Evolutionary conservation across 2,113 vertebrate species (phyloP), one percentile per base, ranked within the genome.

Genomic region (Pterocles orientalis): DNA sequence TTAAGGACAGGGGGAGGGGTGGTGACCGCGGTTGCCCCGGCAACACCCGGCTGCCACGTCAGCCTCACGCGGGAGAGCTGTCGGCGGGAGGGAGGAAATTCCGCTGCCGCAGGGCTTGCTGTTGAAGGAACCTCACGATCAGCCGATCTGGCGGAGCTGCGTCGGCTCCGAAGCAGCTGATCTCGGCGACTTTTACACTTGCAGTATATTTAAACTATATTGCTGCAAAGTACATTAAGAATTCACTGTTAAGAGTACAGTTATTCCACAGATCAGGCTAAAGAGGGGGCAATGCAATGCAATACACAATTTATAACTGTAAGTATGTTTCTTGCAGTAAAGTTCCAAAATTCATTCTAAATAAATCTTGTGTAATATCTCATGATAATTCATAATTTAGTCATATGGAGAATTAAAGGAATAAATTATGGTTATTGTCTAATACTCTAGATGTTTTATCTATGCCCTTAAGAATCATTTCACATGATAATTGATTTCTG

Each of bases 151-250:
- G n/a, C n/a, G n/a, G n/a, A n/a, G n/a, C n/a, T n/a, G n/a, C n/a
- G n/a, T n/a, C n/a, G n/a, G n/a, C n/a, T n/a, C n/a, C n/a, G n/a
- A n/a, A n/a, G n/a, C n/a, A n/a, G n/a, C n/a, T n/a, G n/a, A n/a
- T n/a, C n/a, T n/a, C n/a, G n/a, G n/a, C n/a, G n/a, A n/a, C n/a
- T n/a, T 78, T 97, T 70, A 95, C 64, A 90, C 56, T 68, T 90
- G 81, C 80, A 92, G 72, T 96, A 54, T 86, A 97, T 96, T 97
- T 97, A 97, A 98, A 97, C 96, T 94, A 88, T 94, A 79, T 88
- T 83, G 65, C 81, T 96, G 34, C 48, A 94, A 97, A 97, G 83
- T 94, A 82, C 51, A 93, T 95, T 97, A 92, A 92, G 56, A 69
- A 92, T 91, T 91, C 72, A 62, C 53, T 62, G 33, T 48, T 86